These are phyloP conservation scores for Eumerus sabulonum DNA, from an alignment of 2,888 invertebrate species.

Conservation along the genomic window DNA sequence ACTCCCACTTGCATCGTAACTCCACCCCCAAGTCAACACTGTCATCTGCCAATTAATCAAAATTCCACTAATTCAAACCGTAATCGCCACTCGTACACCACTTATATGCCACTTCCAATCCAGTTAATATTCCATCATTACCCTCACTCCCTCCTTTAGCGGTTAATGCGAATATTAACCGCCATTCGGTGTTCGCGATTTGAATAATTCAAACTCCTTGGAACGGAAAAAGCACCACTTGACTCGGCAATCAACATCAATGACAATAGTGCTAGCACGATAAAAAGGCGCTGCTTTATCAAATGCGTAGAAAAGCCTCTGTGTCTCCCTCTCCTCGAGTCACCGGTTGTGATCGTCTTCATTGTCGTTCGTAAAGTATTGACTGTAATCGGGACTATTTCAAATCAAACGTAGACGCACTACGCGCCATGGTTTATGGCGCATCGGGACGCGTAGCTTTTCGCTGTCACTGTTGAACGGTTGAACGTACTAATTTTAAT, in stretches of 20 bases:
- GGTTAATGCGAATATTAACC: slow-evolving; percentile 58
- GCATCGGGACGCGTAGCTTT: slow-evolving; percentile 36
- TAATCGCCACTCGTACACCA: slow-evolving; percentile 50
- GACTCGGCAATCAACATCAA: slow-evolving; percentile 9
- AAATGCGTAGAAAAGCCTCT: slow-evolving; percentile 48
- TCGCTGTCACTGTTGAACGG: slow-evolving; percentile 20
- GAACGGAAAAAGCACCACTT: slow-evolving; percentile 53
- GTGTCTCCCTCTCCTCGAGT: slow-evolving; percentile 40
- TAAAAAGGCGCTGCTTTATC: slow-evolving; percentile 30
- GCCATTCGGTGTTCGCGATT: slow-evolving; percentile 48
- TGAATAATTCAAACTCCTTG: slow-evolving; percentile 63
- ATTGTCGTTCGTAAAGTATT: slow-evolving; percentile 26
- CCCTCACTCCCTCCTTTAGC: slow-evolving; percentile 57
- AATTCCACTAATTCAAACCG: slow-evolving; percentile 38
- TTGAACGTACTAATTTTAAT: slow-evolving; percentile 62
- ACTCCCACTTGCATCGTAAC: slow-evolving; percentile 22
- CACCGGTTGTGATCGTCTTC: slow-evolving; percentile 56
- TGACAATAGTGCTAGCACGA: neutral
- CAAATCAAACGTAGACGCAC: neutral
- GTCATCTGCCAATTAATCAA: slow-evolving; percentile 26
- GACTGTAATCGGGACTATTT: slow-evolving; percentile 31
- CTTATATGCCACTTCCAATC: slow-evolving; percentile 60
- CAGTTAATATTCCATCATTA: slow-evolving; percentile 67
- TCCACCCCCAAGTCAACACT: slow-evolving; percentile 44
- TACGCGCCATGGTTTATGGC: slow-evolving; percentile 39